phyloP scores from a whole-genome alignment of 2,797 vertebrate species.

The Lepilemur ruficaudatus region DNA sequence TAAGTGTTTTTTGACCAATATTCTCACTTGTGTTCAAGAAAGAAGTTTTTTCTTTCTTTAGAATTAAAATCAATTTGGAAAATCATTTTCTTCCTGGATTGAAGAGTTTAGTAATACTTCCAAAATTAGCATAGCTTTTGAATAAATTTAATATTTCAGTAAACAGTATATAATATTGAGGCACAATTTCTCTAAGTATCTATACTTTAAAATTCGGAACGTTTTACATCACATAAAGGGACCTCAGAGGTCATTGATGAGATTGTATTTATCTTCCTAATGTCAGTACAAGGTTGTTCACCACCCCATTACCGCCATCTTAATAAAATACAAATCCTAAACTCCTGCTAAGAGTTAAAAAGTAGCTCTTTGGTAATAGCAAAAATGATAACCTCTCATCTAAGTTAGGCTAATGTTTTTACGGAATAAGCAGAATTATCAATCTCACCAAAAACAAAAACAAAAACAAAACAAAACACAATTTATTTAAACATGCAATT shows the following conservation, averaged over 20 bases:
- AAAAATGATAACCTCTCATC: not conserved
- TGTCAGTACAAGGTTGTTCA: not conserved
- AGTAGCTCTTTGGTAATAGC: not conserved
- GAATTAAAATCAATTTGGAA: conserved; percentile 7
- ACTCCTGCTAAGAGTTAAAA: not conserved
- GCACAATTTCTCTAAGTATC: not conserved
- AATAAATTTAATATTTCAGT: not conserved
- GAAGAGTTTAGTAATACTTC: not conserved
- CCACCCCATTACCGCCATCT: not conserved
- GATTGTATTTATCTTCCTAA: not conserved
- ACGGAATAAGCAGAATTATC: not conserved
- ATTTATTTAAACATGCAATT: not conserved
- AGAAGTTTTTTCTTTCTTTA: not conserved
- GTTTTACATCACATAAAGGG: not conserved
- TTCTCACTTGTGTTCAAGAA: not conserved
- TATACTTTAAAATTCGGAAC: not conserved
- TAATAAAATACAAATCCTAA: not conserved
- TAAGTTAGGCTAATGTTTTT: not conserved
- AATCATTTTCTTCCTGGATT: not conserved
- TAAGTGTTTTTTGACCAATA: not conserved
- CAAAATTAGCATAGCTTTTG: not conserved
- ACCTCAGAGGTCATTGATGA: not conserved
- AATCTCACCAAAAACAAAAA: not conserved
- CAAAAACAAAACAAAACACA: not conserved
- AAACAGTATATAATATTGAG: not conserved